These are phyloP conservation scores for Drosophila gunungcola DNA, from an alignment of 1,140 invertebrate genomes.

Conservation along the genomic window DNA sequence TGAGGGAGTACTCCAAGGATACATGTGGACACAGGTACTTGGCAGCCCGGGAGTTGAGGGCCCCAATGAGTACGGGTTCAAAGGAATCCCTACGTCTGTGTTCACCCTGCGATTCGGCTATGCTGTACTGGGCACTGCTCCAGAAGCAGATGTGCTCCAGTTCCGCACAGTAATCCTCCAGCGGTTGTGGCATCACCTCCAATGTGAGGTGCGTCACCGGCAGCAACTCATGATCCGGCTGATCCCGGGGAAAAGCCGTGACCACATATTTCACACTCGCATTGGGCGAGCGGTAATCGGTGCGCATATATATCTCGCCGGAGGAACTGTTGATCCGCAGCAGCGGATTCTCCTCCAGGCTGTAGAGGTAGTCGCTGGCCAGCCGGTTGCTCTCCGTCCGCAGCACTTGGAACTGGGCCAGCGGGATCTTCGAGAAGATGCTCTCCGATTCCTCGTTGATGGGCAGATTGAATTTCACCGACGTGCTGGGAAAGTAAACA, in stretches of 20 bases:
- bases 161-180: slow-evolving; percentile 64
- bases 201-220: slow-evolving; percentile 68
- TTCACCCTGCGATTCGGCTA: slow-evolving; percentile 53
- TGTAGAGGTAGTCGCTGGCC: slow-evolving; percentile 75
- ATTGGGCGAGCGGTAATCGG: slow-evolving; percentile 57
- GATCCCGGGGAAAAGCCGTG: slow-evolving; percentile 59
- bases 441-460: slow-evolving; percentile 81
- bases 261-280: slow-evolving; percentile 55
- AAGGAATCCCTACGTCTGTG: slow-evolving; percentile 18
- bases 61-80: slow-evolving; percentile 62
- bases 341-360: slow-evolving; percentile 69
- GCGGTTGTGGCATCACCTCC: slow-evolving; percentile 54
- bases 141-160: slow-evolving; percentile 82
- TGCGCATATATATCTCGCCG: slow-evolving; percentile 75
- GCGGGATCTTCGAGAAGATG: slow-evolving; percentile 80
- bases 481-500: slow-evolving; percentile 80
- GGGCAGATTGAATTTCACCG: slow-evolving; percentile 77
- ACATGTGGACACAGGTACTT: slow-evolving; percentile 67
- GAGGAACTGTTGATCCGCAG: slow-evolving; percentile 66
- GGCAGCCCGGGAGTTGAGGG: slow-evolving; percentile 65
- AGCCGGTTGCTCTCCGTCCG: slow-evolving; percentile 50
- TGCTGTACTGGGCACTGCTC: slow-evolving; percentile 64
- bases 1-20: slow-evolving; percentile 59
- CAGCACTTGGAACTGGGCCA: slow-evolving; percentile 80
- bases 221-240: slow-evolving; percentile 24